Evolutionary conservation across 2,888 invertebrate species (phyloP), one percentile per base, ranked within the genome.

Genomic region (Lissonota sp.): DNA sequence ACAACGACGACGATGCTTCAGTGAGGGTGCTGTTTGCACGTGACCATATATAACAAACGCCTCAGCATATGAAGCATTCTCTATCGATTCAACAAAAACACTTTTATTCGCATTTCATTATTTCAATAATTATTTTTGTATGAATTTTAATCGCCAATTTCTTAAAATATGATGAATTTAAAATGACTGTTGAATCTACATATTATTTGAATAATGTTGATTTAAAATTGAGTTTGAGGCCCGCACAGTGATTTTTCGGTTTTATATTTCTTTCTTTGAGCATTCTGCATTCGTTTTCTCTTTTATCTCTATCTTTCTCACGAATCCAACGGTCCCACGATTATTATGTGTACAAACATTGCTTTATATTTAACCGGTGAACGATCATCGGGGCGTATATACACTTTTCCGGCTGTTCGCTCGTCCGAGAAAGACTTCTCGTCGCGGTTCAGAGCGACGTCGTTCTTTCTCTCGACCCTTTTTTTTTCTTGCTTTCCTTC

Each of bases 381-480:
- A 69, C 51, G 70, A 77, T 80, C 80, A 77, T 80, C 60, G 77
- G 73, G 72, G 80, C 80, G 80, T 77, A 73, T 12, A 80, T 69
- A 46, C 69, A 64, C 76, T 80, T 77, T 80, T 63, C 80, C 80
- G 69, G 80, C 73, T 73, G 77, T 77, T 80, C 69, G 73, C 73
- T 80, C 80, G 76, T 72, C 80, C 80, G 80, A 67, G 80, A 80
- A 80, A 70, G 76, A 64, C 63, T 80, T 51, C 8, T 76, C 72
- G 64, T 74, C 73, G 46, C 64, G 64, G 46, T 74, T 64, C 53
- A 64, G 26, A 26, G 64, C 57, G 49, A 40, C 44, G 49, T 57
- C 57, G 39, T 49, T 74, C 14, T 49, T 66, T 37, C 63, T 53
- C 44, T 53, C 26, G 16, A 12, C 39, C 57, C 42, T 0, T 16